A percentile compares a stretch with the other conserved stretches of the same genome.
Evolutionary conservation across 2,113 vertebrate species (phyloP).

Genomic region (Marmota monax): DNA sequence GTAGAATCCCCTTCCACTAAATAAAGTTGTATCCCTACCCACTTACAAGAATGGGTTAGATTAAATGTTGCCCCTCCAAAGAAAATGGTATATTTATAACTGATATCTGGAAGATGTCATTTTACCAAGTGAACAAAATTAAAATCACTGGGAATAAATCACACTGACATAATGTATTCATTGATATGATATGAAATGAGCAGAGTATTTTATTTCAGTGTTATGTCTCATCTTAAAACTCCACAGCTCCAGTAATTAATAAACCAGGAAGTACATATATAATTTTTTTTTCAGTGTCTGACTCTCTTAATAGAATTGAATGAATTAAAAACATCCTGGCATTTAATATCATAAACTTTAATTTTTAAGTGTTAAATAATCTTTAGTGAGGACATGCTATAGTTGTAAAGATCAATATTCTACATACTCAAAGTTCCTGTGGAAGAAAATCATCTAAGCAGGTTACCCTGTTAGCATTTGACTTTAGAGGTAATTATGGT

Average conservation of each 20-base stretch:
- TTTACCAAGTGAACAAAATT: neutral
- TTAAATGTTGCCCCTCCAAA: neutral
- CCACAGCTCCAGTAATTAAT: neutral
- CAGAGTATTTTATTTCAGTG: neutral
- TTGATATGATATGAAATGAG: neutral
- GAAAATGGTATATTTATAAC: neutral
- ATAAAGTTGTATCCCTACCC: neutral
- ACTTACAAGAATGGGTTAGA: neutral
- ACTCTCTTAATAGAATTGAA: neutral
- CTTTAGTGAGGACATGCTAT: neutral
- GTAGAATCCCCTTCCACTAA: neutral
- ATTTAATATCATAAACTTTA: neutral
- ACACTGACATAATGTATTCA: neutral
- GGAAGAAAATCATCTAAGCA: neutral
- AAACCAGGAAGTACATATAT: neutral
- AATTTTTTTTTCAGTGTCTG: neutral
- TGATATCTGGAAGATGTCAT: neutral
- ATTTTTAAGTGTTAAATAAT: neutral
- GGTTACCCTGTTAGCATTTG: neutral
- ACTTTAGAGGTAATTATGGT: neutral
- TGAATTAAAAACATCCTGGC: fast-evolving
- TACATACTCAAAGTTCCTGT: too few relatives aligned
- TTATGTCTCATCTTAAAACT: neutral
- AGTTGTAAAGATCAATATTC: neutral
- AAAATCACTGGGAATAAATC: neutral